Evolutionary conservation across 2,113 vertebrate species (phyloP), one percentile per base, ranked within the genome.

Genomic region (Gila orcuttii): DNA sequence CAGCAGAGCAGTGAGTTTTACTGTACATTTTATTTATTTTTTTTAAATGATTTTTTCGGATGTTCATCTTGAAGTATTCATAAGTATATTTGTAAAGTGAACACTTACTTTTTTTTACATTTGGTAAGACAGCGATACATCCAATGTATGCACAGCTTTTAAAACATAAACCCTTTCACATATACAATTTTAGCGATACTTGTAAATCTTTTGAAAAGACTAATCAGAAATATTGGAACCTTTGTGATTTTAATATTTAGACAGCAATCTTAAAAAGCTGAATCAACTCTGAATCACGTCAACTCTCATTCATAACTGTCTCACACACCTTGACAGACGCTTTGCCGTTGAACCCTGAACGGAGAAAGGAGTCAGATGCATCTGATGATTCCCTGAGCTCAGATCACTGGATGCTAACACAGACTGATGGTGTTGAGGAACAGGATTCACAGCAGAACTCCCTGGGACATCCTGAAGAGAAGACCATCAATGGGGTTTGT

Each of bases 1-100:
- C 85, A 83, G 10, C 86, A 31, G 19, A 92, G 89, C 19, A 88
- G 94, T 94, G 59, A 55, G 91, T 89, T 74, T n/a, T 71, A 10
- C 3, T 7, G 45, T 17, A 2, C 7, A 50, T 50, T 50, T 50
- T 25, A n/a, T 75, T 13, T 13, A 50, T 28, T 75, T 9, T 25
- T 50, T 31, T 45, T 0, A 6, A 36, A 25, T 45, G 0, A 62
- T 13, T 60, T 8, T 68, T 31, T 21, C 6, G 6, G 17, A 21
- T 21, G 50, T 55, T 55, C 13, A 17, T 66, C 28, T 68, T 68
- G 6, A 33, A 33, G 28, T 68, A 68, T 17, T 68, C 64, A 33
- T 3, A 33, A 11, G 15, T 19, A 42, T 42, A 68, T 68, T 8
- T 68, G 31, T 68, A 36, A 17, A 19, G 31, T 36, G 15, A 33